Base-by-base conservation (phyloP, 1,140 invertebrate genomes). In the Drosophila pallidifrons region DNA sequence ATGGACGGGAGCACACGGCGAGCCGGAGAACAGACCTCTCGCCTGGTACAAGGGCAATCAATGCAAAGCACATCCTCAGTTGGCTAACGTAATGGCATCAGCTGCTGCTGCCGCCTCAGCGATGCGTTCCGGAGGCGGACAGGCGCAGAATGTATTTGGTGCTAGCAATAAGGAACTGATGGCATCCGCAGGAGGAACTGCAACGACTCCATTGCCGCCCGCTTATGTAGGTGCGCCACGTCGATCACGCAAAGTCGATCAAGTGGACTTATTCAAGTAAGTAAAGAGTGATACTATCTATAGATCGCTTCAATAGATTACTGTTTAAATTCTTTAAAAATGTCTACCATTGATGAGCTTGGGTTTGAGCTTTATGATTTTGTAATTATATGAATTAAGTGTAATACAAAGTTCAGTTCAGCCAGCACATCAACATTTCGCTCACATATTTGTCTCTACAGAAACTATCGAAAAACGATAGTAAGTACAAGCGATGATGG, bases 181-280 rank as follows among this genome's bases (percentile, higher is more conserved):
- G 10, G 7, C 45, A 8, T 25, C 55, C 2, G 30, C 28, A 41
- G 7, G 45, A n/a, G 65, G 49, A 10, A 28, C 35, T 3, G 4
- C 45, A 63, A 55, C 30, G 6, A 49, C 13, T 0, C 28, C 45
- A 0, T 2, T 66, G 5, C 85, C 85, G 10, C 70, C 83, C 0
- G 41, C 65, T 3, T 74, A 66, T 16, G 5, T 85, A 13, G 81
- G 72, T 16, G 75, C 79, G 1, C 35, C 61, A 5, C 80, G 81
- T 5, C 74, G 78, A 41, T 78, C 72, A 7, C 69, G 68, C 4
- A 91, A 80, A 54, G 51, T 82, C 30, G 90, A 89, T 51, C 86
- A 92, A 15, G 75, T 87, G 11, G 91, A 92, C 66, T 58, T 92
- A 43, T 82, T 92, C 10, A 89, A 78, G 92, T 92, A 43, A 79